These are phyloP conservation scores for Ardeotis arabs DNA, from an alignment of 2,113 vertebrate genomes.

Conservation along the genomic window DNA sequence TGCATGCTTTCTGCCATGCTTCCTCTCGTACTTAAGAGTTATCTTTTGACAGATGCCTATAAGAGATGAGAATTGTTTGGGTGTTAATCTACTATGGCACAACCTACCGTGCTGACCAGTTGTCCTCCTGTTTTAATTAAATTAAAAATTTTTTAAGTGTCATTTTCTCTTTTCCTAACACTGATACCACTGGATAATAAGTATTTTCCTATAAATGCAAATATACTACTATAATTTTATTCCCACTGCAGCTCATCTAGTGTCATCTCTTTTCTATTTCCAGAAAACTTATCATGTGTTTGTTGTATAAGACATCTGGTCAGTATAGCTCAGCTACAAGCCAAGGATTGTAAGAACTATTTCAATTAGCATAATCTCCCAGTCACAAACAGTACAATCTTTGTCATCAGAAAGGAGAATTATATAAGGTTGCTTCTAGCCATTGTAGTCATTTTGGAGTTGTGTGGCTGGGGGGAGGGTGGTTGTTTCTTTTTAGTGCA, in stretches of 20 bases:
- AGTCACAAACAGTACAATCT: not conserved
- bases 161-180: not conserved
- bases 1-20: not conserved
- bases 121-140: not conserved
- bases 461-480: not conserved
- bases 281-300: not conserved
- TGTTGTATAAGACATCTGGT: not conserved
- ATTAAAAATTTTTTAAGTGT: not conserved
- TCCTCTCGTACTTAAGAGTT: not conserved
- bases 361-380: slow-evolving; percentile 20
- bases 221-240: not conserved
- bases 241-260: not conserved
- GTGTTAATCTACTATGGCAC: not conserved
- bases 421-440: not conserved
- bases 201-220: not conserved
- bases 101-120: not conserved
- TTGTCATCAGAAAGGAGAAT: not conserved
- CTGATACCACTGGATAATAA: not conserved
- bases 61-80: not conserved
- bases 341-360: not conserved
- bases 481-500: not conserved
- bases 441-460: not conserved
- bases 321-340: slow-evolving; percentile 13
- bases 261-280: not conserved
- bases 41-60: not conserved